phyloP scores from a whole-genome alignment of 2,797 vertebrate species.

The Lutjanus campechanus region DNA sequence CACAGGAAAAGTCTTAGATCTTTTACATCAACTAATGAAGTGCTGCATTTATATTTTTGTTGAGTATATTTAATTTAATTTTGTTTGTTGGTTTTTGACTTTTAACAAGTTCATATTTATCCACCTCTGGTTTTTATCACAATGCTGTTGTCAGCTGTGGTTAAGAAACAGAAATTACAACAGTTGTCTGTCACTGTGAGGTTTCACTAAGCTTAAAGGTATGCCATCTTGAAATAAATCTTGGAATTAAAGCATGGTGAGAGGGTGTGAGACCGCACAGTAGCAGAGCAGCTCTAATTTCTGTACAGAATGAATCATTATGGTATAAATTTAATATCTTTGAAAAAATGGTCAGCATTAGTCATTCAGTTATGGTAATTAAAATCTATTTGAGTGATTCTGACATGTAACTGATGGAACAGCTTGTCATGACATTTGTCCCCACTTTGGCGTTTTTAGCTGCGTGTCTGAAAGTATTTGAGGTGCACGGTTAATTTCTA shows the following conservation, averaged over 20 bases:
- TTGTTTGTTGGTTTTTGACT: not conserved
- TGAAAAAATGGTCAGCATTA: constrained; percentile 48
- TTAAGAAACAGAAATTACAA: constrained; percentile 22
- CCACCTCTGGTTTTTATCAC: constrained; percentile 29
- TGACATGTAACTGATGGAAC: constrained; percentile 66
- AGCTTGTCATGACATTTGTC: constrained; percentile 77
- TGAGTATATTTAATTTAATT: not conserved
- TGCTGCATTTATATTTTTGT: too few species aligned
- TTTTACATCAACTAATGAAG: too few species aligned
- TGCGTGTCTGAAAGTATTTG: constrained; percentile 70
- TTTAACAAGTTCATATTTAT: not conserved
- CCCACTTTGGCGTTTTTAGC: constrained; percentile 64
- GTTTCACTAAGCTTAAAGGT: constrained; percentile 18
- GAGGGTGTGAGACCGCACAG: constrained; percentile 27
- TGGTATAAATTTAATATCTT: constrained; percentile 41
- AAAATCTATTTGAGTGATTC: constrained; percentile 67
- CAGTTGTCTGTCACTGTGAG: constrained; percentile 29
- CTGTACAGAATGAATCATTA: constrained; percentile 41
- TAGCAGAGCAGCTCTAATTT: constrained; percentile 36
- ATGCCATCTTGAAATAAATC: constrained; percentile 54
- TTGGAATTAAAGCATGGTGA: constrained; percentile 33
- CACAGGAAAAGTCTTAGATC: too few species aligned
- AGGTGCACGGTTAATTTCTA: constrained; percentile 75
- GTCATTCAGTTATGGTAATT: constrained; percentile 69
- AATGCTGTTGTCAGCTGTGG: not conserved